phyloP scores from a whole-genome alignment of 2,113 vertebrate genomes.

The Oophaga pumilio region DNA sequence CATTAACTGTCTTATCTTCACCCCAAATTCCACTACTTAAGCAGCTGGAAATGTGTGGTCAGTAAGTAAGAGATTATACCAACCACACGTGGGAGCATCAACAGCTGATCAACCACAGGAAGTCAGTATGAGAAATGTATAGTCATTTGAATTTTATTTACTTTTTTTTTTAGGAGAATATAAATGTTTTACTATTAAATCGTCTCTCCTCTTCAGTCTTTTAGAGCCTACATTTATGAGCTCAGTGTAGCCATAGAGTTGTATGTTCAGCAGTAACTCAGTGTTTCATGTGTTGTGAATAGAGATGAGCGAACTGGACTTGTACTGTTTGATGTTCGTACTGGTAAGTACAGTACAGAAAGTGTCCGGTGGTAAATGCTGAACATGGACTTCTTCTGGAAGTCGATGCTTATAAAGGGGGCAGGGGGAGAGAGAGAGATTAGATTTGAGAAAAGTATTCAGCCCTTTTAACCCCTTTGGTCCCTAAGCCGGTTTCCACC shows the following conservation, averaged over 20 bases:
- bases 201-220: neutral
- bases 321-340: no score
- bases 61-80: neutral
- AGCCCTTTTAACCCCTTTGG: no score
- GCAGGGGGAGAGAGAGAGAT: no score
- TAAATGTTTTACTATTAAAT: neutral
- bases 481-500: no score
- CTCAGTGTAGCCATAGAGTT: neutral
- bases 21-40: neutral
- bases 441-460: no score
- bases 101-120: conserved; percentile 40
- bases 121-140: neutral
- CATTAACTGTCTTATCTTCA: neutral
- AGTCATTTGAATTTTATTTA: neutral
- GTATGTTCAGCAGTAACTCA: neutral
- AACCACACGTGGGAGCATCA: conserved; percentile 26
- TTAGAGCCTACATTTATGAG: neutral
- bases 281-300: neutral
- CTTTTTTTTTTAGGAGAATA: neutral
- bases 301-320: no score
- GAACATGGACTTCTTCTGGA: no score
- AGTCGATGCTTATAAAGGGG: no score
- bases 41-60: conserved; percentile 1
- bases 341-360: no score
- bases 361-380: no score